Evolutionary conservation across 2,888 invertebrate species (phyloP), one percentile per base, ranked within the genome.

Genomic region (Tenthredo distinguenda): DNA sequence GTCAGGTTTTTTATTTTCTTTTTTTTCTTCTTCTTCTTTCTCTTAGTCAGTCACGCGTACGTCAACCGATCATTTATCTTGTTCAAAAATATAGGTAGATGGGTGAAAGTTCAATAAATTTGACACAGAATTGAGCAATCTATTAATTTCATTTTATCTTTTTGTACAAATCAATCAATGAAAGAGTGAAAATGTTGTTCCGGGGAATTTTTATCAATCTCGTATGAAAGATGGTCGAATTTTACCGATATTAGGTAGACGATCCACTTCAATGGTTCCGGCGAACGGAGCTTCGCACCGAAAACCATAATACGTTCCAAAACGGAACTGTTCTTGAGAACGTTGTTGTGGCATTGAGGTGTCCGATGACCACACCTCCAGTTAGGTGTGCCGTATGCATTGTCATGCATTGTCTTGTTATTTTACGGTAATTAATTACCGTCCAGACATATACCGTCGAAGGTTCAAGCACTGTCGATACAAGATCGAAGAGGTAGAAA

Each of bases 281-380:
- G 47, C 47, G 0, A 47, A 47, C 47, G 47, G 15, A 47, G 47
- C 47, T 47, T 47, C 47, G 12, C 47, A 15, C 47, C 10, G 10
- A 18, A 18, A 18, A 43, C 6, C 4, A 26, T 26, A 4, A 43
- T 34, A 77, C 34, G 55, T 55, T 55, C 55, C 2, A 15, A 77
- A 55, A 55, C 77, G 50, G 77, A 77, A 77, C 47, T 31, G 26
- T 77, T 55, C 31, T n/a, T 37, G 37, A 12, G 72, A 74, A 74
- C n/a, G 9, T 74, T 43, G 10, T 40, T 74, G 43, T 43, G 77
- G 77, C 77, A 77, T 77, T 77, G 77, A 77, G 12, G 50, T 77
- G 77, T 77, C 77, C 5, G 55, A 50, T 55, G 18, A 55, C 77
- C 77, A 55, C 77, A 34, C 77, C 50, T 43, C 21, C n/a, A 12